Percentiles rank a stretch among this genome's conserved stretches.
Evolutionary conservation across 2,888 invertebrate species (phyloP).

Genomic region (Eilema depressum): DNA sequence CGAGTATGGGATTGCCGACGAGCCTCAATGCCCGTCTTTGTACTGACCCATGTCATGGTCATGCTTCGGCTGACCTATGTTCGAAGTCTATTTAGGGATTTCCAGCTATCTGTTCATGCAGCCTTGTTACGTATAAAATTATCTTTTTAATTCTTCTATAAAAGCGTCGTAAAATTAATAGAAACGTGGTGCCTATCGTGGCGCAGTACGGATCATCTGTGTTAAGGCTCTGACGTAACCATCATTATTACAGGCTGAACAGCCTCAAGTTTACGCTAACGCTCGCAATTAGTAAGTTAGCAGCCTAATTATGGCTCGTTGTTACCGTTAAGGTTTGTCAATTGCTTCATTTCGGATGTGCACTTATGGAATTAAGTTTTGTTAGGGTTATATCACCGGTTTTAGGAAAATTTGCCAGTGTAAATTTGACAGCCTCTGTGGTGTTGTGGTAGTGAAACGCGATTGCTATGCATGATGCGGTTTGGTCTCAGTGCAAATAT

Average conservation of each 20-base stretch:
- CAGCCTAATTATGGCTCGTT: conserved; percentile 34
- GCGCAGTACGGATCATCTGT: conserved; percentile 14
- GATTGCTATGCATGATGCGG: no score
- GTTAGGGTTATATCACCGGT: no score
- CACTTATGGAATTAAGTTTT: conserved; percentile 13
- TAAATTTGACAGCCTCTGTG: no score
- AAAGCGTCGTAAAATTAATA: conserved; percentile 24
- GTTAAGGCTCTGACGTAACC: conserved; percentile 32
- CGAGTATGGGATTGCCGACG: no score
- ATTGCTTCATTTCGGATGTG: conserved; percentile 34
- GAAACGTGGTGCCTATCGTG: conserved; percentile 15
- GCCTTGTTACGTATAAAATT: not conserved
- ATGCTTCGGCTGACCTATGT: no score
- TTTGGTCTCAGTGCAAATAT: no score
- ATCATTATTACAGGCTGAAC: conserved; percentile 36
- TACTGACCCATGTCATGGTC: no score
- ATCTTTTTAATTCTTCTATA: not conserved
- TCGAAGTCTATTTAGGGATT: no score
- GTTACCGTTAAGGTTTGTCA: conserved; percentile 28
- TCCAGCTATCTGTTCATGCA: no score
- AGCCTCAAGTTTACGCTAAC: conserved; percentile 38
- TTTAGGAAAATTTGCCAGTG: no score
- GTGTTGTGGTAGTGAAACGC: no score
- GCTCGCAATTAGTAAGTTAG: conserved; percentile 41
- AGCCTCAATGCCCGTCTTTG: no score